Percentiles rank a stretch among this genome's conserved stretches.
Evolutionary conservation across 2,113 vertebrate genomes (phyloP).

Genomic region (Burhinus oedicnemus): DNA sequence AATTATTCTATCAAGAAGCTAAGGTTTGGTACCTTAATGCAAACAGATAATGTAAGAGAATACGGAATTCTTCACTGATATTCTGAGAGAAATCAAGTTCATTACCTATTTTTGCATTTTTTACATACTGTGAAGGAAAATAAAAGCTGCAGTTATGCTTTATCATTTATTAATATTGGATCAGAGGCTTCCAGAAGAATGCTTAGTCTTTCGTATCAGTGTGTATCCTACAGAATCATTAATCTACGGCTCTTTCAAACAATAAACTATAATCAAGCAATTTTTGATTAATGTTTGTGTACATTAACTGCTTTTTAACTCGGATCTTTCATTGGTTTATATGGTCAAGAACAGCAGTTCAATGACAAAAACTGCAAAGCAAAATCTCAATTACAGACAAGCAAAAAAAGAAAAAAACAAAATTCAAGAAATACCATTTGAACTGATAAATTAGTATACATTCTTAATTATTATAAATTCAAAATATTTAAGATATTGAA

Average conservation of each 20-base stretch:
- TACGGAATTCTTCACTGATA: neutral
- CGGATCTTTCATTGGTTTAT: conserved; percentile 20
- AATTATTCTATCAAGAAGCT: neutral
- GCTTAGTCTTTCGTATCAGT: conserved; percentile 23
- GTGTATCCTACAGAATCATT: conserved; percentile 49
- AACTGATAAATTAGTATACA: neutral
- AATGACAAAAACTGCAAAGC: neutral
- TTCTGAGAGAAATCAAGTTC: neutral
- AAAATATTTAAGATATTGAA: neutral
- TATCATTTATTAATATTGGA: conserved; percentile 33
- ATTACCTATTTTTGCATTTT: neutral
- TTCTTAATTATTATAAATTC: neutral
- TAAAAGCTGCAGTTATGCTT: neutral
- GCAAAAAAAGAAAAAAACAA: neutral
- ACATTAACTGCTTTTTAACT: conserved; percentile 51
- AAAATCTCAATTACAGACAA: neutral
- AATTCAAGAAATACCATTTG: neutral
- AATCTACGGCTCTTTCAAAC: conserved; percentile 56
- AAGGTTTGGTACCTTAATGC: neutral
- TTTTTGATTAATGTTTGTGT: conserved; percentile 50
- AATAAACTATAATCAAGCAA: conserved; percentile 45
- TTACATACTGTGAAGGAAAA: neutral
- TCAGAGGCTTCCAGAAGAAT: neutral
- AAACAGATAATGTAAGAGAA: neutral
- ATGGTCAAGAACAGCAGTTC: neutral